phyloP scores from a whole-genome alignment of 23 tunicate species.

The Aplidium turbinatum region DNA sequence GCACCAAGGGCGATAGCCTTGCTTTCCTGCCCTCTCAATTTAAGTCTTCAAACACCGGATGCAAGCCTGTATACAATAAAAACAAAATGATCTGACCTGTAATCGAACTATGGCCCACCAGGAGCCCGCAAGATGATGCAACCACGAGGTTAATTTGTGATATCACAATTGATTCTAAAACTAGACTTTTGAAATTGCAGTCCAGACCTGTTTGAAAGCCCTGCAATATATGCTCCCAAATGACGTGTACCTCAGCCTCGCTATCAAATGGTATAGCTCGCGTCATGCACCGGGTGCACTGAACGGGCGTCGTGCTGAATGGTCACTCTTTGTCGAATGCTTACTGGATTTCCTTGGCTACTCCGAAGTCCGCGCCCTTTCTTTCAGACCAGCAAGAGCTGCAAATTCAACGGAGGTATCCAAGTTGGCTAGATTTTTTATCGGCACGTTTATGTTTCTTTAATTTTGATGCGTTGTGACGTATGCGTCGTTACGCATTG shows the following conservation, averaged over 20 bases:
- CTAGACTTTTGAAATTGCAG: too few relatives aligned
- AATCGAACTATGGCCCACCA: too few relatives aligned
- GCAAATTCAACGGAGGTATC: conserved; percentile 32
- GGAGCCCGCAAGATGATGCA: too few relatives aligned
- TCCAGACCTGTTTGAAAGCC: conserved; percentile 73
- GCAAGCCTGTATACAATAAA: too few relatives aligned
- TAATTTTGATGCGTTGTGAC: neutral
- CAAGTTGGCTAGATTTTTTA: too few relatives aligned
- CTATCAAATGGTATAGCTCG: conserved; percentile 82
- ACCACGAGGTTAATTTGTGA: too few relatives aligned
- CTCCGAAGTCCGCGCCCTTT: neutral
- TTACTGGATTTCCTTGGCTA: conserved; percentile 70
- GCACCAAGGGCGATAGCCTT: too few relatives aligned
- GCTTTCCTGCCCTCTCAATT: too few relatives aligned
- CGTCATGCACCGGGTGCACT: conserved; percentile 90
- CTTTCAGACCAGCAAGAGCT: conserved; percentile 14
- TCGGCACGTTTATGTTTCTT: neutral
- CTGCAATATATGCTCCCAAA: conserved; percentile 72
- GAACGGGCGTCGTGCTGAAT: conserved; percentile 72
- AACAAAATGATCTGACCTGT: too few relatives aligned
- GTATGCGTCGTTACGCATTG: neutral
- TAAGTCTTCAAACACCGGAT: too few relatives aligned
- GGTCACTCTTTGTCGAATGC: conserved; percentile 77
- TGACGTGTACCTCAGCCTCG: conserved; percentile 53
- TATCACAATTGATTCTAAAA: too few relatives aligned